Evolutionary conservation across 2,113 vertebrate genomes (phyloP).

Genomic region (Cheirogaleus medius): DNA sequence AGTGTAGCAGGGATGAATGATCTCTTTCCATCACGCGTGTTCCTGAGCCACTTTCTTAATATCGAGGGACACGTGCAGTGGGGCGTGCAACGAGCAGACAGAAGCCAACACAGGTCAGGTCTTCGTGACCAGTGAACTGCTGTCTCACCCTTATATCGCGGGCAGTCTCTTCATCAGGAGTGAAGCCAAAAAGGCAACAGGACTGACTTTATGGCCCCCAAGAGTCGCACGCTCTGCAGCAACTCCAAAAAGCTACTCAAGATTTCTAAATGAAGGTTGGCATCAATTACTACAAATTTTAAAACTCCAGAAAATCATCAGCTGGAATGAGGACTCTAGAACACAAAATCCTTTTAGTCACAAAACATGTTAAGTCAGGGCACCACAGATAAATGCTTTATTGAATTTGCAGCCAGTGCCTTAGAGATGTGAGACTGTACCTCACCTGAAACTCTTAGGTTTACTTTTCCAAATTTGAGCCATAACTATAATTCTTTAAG

Average conservation of each 20-base stretch:
- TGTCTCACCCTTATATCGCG: not conserved
- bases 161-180: not conserved
- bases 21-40: not conserved
- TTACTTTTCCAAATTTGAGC: not conserved
- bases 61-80: not conserved
- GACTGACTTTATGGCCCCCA: not conserved
- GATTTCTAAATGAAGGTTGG: not conserved
- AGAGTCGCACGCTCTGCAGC: not conserved
- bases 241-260: not conserved
- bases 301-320: not conserved
- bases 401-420: accelerated
- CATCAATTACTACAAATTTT: not conserved
- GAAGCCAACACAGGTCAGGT: not conserved
- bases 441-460: not conserved
- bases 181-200: not conserved
- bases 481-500: not conserved
- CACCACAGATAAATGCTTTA: not conserved
- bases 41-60: not conserved
- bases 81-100: not conserved
- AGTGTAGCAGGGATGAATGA: accelerated
- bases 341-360: not conserved
- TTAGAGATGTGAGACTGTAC: not conserved
- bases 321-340: not conserved
- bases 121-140: not conserved
- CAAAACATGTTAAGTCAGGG: not conserved